Evolutionary conservation across 2,888 invertebrate genomes (phyloP), one percentile per base, ranked within the genome.

Genomic region (Drosophila demipolita): DNA sequence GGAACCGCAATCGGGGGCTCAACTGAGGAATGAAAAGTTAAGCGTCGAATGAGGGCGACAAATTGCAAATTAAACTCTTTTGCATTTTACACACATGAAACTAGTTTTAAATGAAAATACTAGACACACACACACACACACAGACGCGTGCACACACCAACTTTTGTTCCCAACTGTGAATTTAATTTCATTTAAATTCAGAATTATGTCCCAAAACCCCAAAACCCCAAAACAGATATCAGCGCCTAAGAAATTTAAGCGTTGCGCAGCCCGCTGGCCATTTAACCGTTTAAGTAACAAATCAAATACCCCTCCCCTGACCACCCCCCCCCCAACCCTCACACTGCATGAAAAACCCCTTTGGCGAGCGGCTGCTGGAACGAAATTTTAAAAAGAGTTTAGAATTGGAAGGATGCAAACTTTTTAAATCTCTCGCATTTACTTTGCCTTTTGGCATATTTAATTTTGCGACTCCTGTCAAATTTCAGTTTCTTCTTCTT

Each of bases 21-120:
- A 53, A 48, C 52, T 54, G 63, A 48, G 58, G 55, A 83, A 80
- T 80, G 82, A 82, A 87, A 87, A 89, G 87, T 87, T 87, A 85
- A 80, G 80, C 88, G 86, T 82, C 82, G 88, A 89, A 89, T 89
- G 85, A 85, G 88, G 83, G 82, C 87, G 90, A 87, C 87, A 87
- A 87, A 87, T 87, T 87, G 88, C 88, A 89, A 87, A 87, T 87
- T 87, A 89, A 87, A 87, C 90, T 89, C 87, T 89, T 88, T 89
- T 87, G 75, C 88, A 79, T 82, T 87, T 83, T 75, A 82, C 80
- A 82, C 84, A 85, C 78, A 87, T 72, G 76, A 78, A 75, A 80
- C 83, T 87, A 81, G 88, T 83, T 89, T 83, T 77, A 89, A 87
- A 86, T 89, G 89, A 87, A 89, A 89, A 67, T 80, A 64, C 64